phyloP scores from a whole-genome alignment of 2,797 vertebrate genomes.

The Cetoscarus ocellatus region DNA sequence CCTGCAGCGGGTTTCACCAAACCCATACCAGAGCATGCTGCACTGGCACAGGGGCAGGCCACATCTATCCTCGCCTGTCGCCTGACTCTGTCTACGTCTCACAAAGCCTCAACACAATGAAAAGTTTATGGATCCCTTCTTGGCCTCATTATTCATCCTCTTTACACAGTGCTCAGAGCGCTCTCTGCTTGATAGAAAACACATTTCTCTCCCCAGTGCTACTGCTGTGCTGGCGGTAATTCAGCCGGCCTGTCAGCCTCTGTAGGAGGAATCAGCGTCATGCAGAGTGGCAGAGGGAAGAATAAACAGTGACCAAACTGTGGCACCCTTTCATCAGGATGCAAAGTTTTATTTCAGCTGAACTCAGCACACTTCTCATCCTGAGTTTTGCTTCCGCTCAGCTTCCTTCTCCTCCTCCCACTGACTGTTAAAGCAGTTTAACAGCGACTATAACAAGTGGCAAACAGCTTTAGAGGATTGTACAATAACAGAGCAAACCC shows the following conservation, averaged over 20 bases:
- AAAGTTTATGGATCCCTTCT: conserved; percentile 77
- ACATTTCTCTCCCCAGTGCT: conserved; percentile 64
- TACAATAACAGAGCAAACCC: conserved; percentile 24
- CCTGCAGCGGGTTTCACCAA: conserved; percentile 21
- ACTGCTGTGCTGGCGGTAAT: conserved; percentile 55
- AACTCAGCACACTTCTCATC: conserved; percentile 37
- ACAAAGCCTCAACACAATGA: conserved; percentile 68
- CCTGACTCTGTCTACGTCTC: conserved; percentile 61
- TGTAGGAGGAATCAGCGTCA: conserved; percentile 43
- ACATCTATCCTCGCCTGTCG: conserved; percentile 54
- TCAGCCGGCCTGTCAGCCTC: conserved; percentile 48
- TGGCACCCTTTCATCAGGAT: conserved; percentile 48
- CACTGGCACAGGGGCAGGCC: conserved; percentile 38
- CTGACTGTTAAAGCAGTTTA: conserved; percentile 58
- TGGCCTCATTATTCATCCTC: conserved; percentile 66
- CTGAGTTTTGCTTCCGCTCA: conserved; percentile 43
- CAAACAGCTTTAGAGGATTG: conserved; percentile 50
- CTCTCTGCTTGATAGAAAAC: conserved; percentile 75
- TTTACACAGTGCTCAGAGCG: conserved; percentile 31
- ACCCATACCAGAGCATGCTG: conserved; percentile 47
- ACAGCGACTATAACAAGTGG: conserved; percentile 55
- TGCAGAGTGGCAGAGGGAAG: conserved; percentile 33
- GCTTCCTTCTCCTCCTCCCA: conserved; percentile 30
- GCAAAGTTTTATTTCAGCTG: conserved; percentile 59
- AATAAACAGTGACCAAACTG: conserved; percentile 41